Evolutionary conservation across 2,797 vertebrate species (phyloP).

Genomic region (Anisognathus igniventris): DNA sequence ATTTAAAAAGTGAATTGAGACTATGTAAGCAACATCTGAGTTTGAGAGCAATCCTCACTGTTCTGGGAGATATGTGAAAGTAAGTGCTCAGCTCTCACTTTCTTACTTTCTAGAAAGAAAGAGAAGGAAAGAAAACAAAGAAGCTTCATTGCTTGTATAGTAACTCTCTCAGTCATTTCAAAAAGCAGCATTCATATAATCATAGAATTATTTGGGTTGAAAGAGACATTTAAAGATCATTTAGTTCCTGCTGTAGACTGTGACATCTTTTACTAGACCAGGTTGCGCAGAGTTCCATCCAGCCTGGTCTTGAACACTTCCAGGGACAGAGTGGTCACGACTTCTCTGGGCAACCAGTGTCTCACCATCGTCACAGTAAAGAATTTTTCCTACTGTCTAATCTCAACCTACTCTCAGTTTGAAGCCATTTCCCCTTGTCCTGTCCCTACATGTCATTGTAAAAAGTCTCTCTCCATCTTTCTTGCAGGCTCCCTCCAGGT

Average conservation of each 20-base stretch:
- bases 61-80: not conserved
- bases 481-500: not conserved
- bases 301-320: not conserved
- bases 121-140: not conserved
- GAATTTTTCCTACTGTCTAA: not conserved
- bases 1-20: slow-evolving; percentile 30
- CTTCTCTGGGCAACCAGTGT: not conserved
- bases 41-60: not conserved
- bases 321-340: not conserved
- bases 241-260: not conserved
- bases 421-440: not conserved
- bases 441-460: not conserved
- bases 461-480: not conserved
- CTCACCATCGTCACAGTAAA: not conserved
- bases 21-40: not conserved
- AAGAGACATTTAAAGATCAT: not conserved
- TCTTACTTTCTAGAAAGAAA: not conserved
- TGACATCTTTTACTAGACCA: not conserved
- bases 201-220: not conserved
- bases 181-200: not conserved
- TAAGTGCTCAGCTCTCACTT: not conserved
- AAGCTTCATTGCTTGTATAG: not conserved
- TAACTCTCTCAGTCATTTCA: not conserved
- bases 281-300: not conserved
- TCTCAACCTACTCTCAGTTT: not conserved